phyloP scores from a whole-genome alignment of 2,888 invertebrate species.

The Sclerodermus sp. region DNA sequence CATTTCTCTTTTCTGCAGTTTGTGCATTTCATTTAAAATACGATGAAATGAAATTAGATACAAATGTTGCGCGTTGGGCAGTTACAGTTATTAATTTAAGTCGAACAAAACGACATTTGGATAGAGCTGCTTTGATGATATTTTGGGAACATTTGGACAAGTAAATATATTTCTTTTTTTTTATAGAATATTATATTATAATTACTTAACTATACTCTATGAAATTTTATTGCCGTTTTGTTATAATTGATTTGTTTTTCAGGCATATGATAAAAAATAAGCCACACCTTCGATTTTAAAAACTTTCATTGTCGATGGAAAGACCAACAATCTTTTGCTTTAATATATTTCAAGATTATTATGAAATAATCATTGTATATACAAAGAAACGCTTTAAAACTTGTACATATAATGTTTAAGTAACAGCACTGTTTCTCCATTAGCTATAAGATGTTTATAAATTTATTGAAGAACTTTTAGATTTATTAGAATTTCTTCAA shows the following conservation, averaged over 20 bases:
- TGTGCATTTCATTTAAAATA: conserved; percentile 96
- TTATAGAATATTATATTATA: too few species aligned
- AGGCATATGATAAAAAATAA: conserved; percentile 88
- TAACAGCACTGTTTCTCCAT: too few species aligned
- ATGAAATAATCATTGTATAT: conserved; percentile 3
- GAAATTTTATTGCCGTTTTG: too few species aligned
- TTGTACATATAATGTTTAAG: too few species aligned
- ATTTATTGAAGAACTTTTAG: too few species aligned
- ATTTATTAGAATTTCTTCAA: too few species aligned
- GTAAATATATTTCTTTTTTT: conserved; percentile 63
- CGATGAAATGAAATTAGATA: conserved; percentile 92
- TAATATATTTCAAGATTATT: neutral
- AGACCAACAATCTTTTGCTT: too few species aligned
- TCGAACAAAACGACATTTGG: conserved; percentile 92
- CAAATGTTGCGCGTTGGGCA: conserved; percentile 96
- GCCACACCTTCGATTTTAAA: conserved; percentile 66
- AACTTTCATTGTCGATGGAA: too few species aligned
- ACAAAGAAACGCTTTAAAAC: too few species aligned
- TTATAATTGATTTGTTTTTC: conserved; percentile 33
- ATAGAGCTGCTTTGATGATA: conserved; percentile 90
- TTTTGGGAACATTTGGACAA: conserved; percentile 98
- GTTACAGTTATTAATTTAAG: conserved; percentile 92
- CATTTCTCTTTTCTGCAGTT: conserved; percentile 64
- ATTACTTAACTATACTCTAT: too few species aligned
- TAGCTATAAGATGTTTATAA: too few species aligned